Base-by-base conservation (phyloP, 1,140 invertebrate genomes). In the Lepidotrigona ventralis region DNA sequence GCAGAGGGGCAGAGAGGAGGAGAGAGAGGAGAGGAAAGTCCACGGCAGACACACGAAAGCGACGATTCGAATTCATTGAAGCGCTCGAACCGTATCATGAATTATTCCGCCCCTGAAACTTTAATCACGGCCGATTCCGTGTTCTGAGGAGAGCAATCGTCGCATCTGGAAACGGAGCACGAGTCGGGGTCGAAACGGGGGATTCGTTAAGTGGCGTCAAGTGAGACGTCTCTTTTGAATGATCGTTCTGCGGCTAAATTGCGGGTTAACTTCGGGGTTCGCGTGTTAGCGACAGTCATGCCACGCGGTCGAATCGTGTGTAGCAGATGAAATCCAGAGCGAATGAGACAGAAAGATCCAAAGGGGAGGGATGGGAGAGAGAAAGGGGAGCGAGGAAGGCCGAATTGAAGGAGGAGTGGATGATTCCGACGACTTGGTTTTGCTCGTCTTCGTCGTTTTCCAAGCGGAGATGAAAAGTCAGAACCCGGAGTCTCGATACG, bases 201-300 rank as follows among this genome's bases (percentile, higher is more conserved):
- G 87, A 90, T 89, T 87, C 77, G 88, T 86, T 89, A 86, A 90
- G 85, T 90, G 85, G 87, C 83, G 86, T 85, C 82, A 84, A 92
- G 90, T 90, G 89, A 92, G 87, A 91, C 85, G 85, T 92, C 89
- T 90, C 87, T 89, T 88, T 87, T 85, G 87, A 84, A 82, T 84
- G 81, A 87, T 87, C 81, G 84, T 87, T 70, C 66, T 84, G 83
- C 86, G 87, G 82, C 89, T 88, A 89, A 91, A 91, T 91, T 87
- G 90, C 88, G 90, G 90, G 90, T 91, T 91, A 90, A 92, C 90
- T 90, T 90, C 84, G 86, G 85, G 89, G 90, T 91, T 91, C 86
- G 91, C 85, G 88, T 91, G 91, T 90, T 91, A 87, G 90, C 86
- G 90, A 91, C 89, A 91, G 90, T 92, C 86, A 87, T 90, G 88